A percentile compares a stretch with the other conserved stretches of the same genome.
Conservation (phyloP, 2,888 invertebrate genomes). For the Gonocerus acuteangulatus region DNA sequence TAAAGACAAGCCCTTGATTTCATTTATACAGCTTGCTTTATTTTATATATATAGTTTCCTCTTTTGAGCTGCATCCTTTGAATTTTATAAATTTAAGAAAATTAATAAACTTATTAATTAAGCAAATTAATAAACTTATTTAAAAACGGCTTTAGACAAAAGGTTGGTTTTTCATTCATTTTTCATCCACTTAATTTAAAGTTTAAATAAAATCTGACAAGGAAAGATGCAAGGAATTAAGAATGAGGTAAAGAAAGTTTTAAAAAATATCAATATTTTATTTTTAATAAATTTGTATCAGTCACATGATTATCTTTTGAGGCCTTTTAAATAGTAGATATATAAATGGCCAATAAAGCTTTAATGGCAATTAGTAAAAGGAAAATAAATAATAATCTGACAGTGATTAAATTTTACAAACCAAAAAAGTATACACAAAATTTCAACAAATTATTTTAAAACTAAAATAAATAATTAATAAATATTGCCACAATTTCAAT, state of each 20-base stretch:
- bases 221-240: too few relatives aligned
- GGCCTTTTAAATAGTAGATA: not conserved
- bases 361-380: constrained; percentile 13
- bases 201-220: too few relatives aligned
- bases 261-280: constrained; percentile 16
- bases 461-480: not conserved
- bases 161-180: too few relatives aligned
- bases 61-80: too few relatives aligned
- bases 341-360: constrained; percentile 3
- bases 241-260: not conserved
- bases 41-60: too few relatives aligned
- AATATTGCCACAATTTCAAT: not conserved
- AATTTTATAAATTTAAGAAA: too few relatives aligned
- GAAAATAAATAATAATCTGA: not conserved
- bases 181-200: too few relatives aligned
- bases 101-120: too few relatives aligned
- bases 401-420: constrained; percentile 2
- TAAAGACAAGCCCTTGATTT: too few relatives aligned
- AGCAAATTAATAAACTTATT: too few relatives aligned
- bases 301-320: constrained; percentile 8
- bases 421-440: not conserved
- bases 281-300: constrained; percentile 13
- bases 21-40: too few relatives aligned
- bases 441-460: not conserved
- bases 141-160: too few relatives aligned